Evolutionary conservation across 53 echinoderm and acorn worm genomes (phyloP).

Genomic region (Pentamera pediparva): DNA sequence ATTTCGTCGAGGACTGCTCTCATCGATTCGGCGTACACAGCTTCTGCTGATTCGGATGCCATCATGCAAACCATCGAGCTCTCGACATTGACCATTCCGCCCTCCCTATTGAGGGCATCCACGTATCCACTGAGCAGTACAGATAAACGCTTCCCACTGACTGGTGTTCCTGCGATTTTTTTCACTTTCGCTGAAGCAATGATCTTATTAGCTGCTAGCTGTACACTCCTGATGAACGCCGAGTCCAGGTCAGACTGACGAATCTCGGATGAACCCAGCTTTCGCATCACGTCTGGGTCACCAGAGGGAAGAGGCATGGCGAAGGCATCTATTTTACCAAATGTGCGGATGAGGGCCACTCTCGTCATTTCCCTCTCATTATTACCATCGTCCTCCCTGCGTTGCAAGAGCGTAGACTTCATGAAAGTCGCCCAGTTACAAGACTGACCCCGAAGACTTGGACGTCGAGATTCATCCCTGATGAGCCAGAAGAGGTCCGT

Average conservation of each 20-base stretch:
- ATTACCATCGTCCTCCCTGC: neutral
- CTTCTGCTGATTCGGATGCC: neutral
- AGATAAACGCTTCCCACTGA: neutral
- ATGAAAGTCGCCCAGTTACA: neutral
- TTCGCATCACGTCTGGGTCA: neutral
- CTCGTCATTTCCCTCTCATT: neutral
- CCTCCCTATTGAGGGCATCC: neutral
- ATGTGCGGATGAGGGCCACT: neutral
- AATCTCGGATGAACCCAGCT: neutral
- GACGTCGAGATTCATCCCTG: neutral
- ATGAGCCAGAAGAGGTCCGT: slow-evolving; percentile 8
- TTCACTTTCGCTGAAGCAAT: slow-evolving; percentile 11
- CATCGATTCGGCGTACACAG: neutral
- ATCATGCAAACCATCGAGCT: neutral
- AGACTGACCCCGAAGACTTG: neutral
- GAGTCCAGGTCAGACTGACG: neutral
- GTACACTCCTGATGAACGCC: neutral
- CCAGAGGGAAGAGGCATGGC: neutral
- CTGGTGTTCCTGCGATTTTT: neutral
- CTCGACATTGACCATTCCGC: neutral
- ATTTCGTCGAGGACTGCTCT: neutral
- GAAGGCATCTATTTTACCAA: slow-evolving; percentile 24
- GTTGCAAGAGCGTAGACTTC: neutral
- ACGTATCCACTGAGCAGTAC: neutral
- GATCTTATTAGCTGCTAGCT: neutral